phyloP scores from a whole-genome alignment of 2,888 invertebrate genomes.

The Ormyrus labotus region DNA sequence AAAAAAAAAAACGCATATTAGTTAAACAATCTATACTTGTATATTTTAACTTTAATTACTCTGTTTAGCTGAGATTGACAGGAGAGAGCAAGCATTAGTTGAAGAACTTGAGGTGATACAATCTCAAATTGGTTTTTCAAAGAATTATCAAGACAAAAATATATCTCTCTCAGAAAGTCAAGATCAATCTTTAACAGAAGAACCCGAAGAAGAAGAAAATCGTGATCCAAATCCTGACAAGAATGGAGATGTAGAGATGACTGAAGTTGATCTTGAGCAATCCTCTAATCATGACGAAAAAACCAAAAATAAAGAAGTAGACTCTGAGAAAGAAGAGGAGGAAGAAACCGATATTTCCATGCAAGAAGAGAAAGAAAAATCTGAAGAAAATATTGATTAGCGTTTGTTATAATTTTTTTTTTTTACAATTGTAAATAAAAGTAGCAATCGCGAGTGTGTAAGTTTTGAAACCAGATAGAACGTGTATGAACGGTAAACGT shows the following conservation, averaged over 20 bases:
- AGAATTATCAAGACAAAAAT: constrained; percentile 66
- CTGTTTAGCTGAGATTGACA: constrained; percentile 68
- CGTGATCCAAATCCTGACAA: constrained; percentile 72
- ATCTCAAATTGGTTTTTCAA: constrained; percentile 67
- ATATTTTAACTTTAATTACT: not conserved
- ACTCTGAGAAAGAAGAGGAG: constrained; percentile 40
- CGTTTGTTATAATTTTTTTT: constrained; percentile 56
- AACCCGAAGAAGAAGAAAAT: constrained; percentile 69
- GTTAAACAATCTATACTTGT: not conserved
- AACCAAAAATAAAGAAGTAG: constrained; percentile 17
- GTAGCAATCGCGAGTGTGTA: constrained; percentile 52
- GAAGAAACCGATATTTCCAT: constrained; percentile 50
- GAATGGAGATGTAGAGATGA: constrained; percentile 57
- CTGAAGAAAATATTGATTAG: constrained; percentile 70
- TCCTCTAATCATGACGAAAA: constrained; percentile 24
- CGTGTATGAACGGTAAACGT: constrained; percentile 44
- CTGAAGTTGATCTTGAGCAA: constrained; percentile 35
- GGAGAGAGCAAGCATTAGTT: constrained; percentile 67
- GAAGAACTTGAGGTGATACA: constrained; percentile 72
- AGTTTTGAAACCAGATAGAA: constrained; percentile 35
- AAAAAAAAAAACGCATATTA: too few relatives aligned
- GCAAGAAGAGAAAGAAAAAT: constrained; percentile 37
- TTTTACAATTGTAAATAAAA: constrained; percentile 54
- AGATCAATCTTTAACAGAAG: constrained; percentile 58
- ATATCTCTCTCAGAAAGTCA: constrained; percentile 56